These are phyloP conservation scores for Heliconius sara DNA, from an alignment of 2,888 invertebrate genomes.

Conservation along the genomic window DNA sequence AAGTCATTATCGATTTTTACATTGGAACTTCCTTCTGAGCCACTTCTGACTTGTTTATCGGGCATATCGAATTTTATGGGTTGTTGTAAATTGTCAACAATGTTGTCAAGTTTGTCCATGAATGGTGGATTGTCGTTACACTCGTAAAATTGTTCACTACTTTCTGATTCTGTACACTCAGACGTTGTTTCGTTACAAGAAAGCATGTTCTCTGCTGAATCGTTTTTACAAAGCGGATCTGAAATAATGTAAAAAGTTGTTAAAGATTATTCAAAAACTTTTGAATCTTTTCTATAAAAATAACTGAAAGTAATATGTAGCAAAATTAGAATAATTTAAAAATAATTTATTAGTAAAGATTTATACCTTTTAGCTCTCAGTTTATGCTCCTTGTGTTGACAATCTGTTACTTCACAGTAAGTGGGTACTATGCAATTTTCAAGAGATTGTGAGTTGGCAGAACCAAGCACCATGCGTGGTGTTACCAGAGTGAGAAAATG, in stretches of 20 bases:
- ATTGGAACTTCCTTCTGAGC: constrained; percentile 55
- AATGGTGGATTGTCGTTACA: constrained; percentile 72
- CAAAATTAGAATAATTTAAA: too few relatives aligned
- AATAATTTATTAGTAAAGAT: too few relatives aligned
- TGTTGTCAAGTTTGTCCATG: constrained; percentile 67
- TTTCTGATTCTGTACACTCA: constrained; percentile 81
- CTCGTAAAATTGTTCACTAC: constrained; percentile 80
- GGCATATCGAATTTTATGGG: constrained; percentile 68
- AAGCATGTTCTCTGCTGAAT: constrained; percentile 80
- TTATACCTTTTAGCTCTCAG: too few relatives aligned
- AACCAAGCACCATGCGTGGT: too few relatives aligned
- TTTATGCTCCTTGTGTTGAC: too few relatives aligned
- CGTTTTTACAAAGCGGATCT: constrained; percentile 77
- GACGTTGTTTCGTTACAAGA: constrained; percentile 81
- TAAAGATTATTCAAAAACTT: not conserved
- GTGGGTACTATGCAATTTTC: too few relatives aligned
- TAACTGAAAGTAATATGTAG: not conserved
- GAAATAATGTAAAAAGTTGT: constrained; percentile 48
- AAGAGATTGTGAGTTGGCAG: too few relatives aligned
- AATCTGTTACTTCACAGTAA: too few relatives aligned
- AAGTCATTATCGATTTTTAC: constrained; percentile 71
- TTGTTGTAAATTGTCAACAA: constrained; percentile 61
- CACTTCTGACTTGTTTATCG: constrained; percentile 62
- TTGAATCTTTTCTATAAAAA: not conserved
- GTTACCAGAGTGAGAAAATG: too few relatives aligned